A percentile compares a stretch with the other conserved stretches of the same genome.
Evolutionary conservation across 2,797 vertebrate genomes (phyloP).

Genomic region (Chromis chromis): DNA sequence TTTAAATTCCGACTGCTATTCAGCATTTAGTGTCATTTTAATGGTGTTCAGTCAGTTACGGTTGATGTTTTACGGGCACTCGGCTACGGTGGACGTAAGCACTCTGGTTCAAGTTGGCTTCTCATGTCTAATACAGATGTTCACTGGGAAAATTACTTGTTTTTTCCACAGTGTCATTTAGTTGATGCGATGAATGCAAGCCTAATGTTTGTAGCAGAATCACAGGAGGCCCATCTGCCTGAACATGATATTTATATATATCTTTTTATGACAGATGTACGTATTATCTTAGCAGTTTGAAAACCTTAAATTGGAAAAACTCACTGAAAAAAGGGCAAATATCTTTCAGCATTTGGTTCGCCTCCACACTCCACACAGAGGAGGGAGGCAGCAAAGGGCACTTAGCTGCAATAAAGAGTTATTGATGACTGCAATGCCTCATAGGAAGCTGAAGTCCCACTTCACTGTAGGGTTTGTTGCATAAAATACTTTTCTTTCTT

Average conservation of each 20-base stretch:
- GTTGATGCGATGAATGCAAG: conserved; percentile 43
- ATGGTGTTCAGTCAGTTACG: conserved; percentile 53
- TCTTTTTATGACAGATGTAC: conserved; percentile 41
- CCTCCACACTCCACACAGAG: conserved; percentile 3
- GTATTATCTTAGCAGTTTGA: conserved; percentile 42
- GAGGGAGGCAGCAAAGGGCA: conserved; percentile 16
- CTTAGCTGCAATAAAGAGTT: conserved; percentile 32
- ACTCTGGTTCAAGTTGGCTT: conserved; percentile 43
- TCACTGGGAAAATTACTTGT: conserved; percentile 28
- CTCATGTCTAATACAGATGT: conserved; percentile 55
- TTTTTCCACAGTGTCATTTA: conserved; percentile 46
- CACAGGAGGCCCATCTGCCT: conserved; percentile 33
- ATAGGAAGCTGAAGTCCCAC: not conserved
- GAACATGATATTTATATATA: conserved; percentile 20
- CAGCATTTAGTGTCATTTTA: conserved; percentile 39
- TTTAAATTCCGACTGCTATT: conserved; percentile 43
- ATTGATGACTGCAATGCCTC: conserved; percentile 25
- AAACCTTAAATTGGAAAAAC: conserved; percentile 33
- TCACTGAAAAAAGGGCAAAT: conserved; percentile 13
- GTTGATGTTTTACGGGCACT: conserved; percentile 56
- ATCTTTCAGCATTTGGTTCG: conserved; percentile 28
- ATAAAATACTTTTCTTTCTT: conserved; percentile 9
- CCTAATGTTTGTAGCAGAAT: conserved; percentile 61
- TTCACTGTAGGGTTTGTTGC: not conserved
- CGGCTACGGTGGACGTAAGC: conserved; percentile 41